Evolutionary conservation across 2,797 vertebrate genomes (phyloP).

Genomic region (Cryptoblepharus egeriae): DNA sequence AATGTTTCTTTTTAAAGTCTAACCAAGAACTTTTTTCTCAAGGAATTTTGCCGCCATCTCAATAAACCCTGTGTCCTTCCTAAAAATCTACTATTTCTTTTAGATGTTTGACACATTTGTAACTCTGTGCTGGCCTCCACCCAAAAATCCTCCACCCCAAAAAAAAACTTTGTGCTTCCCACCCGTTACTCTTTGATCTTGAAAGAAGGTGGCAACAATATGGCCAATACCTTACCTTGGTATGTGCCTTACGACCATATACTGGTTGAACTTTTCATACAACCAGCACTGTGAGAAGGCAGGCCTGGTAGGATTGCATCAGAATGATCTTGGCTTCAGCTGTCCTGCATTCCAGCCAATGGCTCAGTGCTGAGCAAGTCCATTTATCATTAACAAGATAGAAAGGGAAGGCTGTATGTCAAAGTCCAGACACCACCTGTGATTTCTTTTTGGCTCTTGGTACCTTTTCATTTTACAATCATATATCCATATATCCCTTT

Average conservation of each 20-base stretch:
- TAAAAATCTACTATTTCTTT: neutral
- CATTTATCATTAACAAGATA: slow-evolving; percentile 73
- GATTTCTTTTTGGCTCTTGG: slow-evolving; percentile 23
- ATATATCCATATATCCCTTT: slow-evolving; percentile 39
- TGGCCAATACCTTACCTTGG: slow-evolving; percentile 62
- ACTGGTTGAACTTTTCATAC: slow-evolving; percentile 12
- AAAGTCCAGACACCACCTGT: neutral
- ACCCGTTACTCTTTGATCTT: accelerated
- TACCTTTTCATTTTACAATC: slow-evolving; percentile 33
- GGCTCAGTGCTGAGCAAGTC: slow-evolving; percentile 13
- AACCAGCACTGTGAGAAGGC: slow-evolving; percentile 10
- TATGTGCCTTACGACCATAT: slow-evolving; percentile 1
- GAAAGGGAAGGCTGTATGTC: slow-evolving; percentile 1
- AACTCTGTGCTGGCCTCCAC: neutral
- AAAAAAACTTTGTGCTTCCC: too few relatives aligned
- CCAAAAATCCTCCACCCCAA: neutral
- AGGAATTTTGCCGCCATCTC: slow-evolving; percentile 19
- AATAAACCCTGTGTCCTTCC: neutral
- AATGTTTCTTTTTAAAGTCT: neutral
- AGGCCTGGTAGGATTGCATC: neutral
- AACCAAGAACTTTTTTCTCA: slow-evolving; percentile 5
- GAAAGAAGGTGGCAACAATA: slow-evolving; percentile 5
- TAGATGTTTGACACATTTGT: neutral
- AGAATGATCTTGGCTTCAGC: slow-evolving; percentile 6
- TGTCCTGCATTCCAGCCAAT: slow-evolving; percentile 25